phyloP scores from a whole-genome alignment of 2,888 invertebrate species.

The Agriopis leucophaearia region DNA sequence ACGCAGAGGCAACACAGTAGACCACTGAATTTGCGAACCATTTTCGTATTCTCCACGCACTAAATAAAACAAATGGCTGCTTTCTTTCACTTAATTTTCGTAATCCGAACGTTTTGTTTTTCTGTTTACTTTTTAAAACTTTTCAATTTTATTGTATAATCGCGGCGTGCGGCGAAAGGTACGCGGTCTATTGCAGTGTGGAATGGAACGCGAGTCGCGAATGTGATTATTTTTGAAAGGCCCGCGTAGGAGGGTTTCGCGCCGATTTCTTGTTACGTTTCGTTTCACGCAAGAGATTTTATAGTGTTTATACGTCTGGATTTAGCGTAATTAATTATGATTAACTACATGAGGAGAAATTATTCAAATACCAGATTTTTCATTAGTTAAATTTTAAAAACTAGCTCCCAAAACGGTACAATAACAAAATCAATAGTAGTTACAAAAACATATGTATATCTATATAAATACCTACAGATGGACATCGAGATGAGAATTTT shows the following conservation, averaged over 20 bases:
- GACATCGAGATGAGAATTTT: too few relatives aligned
- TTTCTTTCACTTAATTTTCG: slow-evolving; percentile 42
- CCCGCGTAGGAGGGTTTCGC: slow-evolving; percentile 85
- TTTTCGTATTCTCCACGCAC: slow-evolving; percentile 56
- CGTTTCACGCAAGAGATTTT: slow-evolving; percentile 59
- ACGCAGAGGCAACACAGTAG: slow-evolving; percentile 78
- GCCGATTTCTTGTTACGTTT: slow-evolving; percentile 75
- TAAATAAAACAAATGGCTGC: slow-evolving; percentile 31
- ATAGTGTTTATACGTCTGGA: background rate
- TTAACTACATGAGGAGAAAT: background rate
- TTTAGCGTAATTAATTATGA: background rate
- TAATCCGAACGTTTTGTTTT: slow-evolving; percentile 37
- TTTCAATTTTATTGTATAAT: slow-evolving; percentile 44
- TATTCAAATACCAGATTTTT: background rate
- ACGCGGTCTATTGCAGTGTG: slow-evolving; percentile 72
- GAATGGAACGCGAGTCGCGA: slow-evolving; percentile 69
- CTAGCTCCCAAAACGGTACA: too few relatives aligned
- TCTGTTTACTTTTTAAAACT: slow-evolving; percentile 10
- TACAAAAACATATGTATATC: too few relatives aligned
- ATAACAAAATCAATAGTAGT: too few relatives aligned
- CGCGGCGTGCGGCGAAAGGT: slow-evolving; percentile 74
- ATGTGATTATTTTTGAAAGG: slow-evolving; percentile 83
- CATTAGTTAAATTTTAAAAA: background rate
- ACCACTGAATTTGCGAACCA: slow-evolving; percentile 80
- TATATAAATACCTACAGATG: too few relatives aligned